Conservation (phyloP, 2,797 vertebrate species). For the Amblyopsis hoosieri region DNA sequence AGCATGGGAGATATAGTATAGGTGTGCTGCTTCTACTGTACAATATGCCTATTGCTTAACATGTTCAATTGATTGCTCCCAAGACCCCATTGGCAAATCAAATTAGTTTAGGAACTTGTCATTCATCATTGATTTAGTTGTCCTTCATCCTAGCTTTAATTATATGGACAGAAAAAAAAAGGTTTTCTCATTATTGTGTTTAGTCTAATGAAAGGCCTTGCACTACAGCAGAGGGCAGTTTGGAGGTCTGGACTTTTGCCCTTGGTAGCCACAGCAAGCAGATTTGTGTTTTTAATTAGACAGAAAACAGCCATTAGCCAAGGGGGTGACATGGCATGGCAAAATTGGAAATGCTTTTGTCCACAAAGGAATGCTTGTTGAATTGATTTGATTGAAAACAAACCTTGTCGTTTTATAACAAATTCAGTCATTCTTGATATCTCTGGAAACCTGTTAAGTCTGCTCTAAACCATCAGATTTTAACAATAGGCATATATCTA, state of each 20-base stretch:
- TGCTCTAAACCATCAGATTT: no score
- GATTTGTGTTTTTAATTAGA: conserved; percentile 92
- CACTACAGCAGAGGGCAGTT: conserved; percentile 87
- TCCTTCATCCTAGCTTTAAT: conserved; percentile 95
- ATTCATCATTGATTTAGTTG: conserved; percentile 94
- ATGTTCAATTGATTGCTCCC: conserved; percentile 87
- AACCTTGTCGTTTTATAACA: conserved; percentile 3
- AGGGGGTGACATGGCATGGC: conserved; percentile 28
- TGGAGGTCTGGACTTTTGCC: conserved; percentile 91
- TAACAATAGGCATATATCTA: no score
- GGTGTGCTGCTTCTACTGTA: conserved; percentile 31
- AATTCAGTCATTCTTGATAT: no score
- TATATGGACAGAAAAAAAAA: conserved; percentile 96
- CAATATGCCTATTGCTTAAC: conserved; percentile 79
- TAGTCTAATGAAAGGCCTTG: conserved; percentile 95
- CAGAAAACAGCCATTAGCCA: conserved; percentile 56
- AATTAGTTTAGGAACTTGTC: conserved; percentile 99
- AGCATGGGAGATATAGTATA: conserved; percentile 31
- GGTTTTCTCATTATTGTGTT: conserved; percentile 98
- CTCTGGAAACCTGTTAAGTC: no score
- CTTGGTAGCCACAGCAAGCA: conserved; percentile 72
- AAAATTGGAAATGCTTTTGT: no score
- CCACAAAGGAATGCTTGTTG: not conserved
- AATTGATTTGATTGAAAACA: not conserved
- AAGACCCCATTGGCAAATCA: conserved; percentile 88